Evolutionary conservation across 2,797 vertebrate species (phyloP), one percentile per base, ranked within the genome.

Genomic region (Arrhamphus sclerolepis): DNA sequence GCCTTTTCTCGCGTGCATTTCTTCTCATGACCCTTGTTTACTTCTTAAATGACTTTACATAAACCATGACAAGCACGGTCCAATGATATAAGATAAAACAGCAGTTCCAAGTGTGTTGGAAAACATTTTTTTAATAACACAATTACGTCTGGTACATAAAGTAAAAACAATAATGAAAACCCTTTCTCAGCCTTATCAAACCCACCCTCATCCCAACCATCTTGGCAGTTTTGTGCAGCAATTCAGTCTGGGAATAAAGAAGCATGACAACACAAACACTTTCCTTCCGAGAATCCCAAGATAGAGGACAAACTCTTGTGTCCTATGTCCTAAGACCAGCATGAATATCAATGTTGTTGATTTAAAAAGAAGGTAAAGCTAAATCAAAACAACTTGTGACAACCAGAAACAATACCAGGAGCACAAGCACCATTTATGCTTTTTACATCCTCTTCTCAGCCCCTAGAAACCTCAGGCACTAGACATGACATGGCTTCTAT

Each of bases 81-180:
- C 19, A 19, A 19, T 4, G 24, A 53, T 0, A 54, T 11, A 1
- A 77, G 72, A 65, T 16, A 75, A 57, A 76, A 78, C 22, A 67
- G 55, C 61, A 66, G 43, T 28, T 56, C 42, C 41, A 82, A 62
- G 47, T 77, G 48, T 73, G 55, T 89, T 90, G 81, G 78, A 84
- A 92, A 87, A 83, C 87, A 90, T 80, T 80, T 83, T 85, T 88
- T 87, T 89, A 91, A 86, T 89, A 90, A 93, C 89, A 91, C 88
- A 91, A 82, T 89, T 86, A 90, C 86, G 87, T 83, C 48, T 38
- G 34, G 88, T 90, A 92, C 89, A 90, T 81, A 84, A 92, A 86
- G 89, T 89, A 89, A 87, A 90, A 90, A 88, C 74, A 73, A 86
- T 85, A 85, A 83, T 76, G 56, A 41, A 79, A 81, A 70, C 75